These are phyloP conservation scores for Salarias fasciatus DNA, from an alignment of 2,797 vertebrate species.

Conservation along the genomic window DNA sequence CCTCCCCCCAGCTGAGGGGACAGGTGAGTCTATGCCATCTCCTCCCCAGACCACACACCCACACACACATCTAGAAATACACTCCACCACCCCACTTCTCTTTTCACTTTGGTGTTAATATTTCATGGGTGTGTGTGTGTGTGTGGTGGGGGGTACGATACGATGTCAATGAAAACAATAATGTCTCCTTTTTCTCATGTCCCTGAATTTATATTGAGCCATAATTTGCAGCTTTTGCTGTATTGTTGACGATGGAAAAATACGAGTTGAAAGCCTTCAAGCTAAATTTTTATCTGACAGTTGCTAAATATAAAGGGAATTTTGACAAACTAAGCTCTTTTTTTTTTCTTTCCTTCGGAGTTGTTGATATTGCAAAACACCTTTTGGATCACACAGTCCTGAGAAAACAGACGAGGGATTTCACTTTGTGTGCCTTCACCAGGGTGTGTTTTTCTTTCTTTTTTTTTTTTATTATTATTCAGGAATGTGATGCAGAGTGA, in stretches of 20 bases:
- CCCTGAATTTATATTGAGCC: slow-evolving; percentile 27
- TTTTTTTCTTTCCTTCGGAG: slow-evolving; percentile 18
- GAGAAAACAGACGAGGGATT: slow-evolving; percentile 56
- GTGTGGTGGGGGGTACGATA: slow-evolving; percentile 5
- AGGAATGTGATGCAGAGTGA: slow-evolving; percentile 34
- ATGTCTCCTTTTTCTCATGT: slow-evolving; percentile 44
- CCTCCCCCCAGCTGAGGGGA: slow-evolving; percentile 51
- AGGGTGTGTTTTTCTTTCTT: slow-evolving; percentile 57
- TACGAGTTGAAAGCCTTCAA: slow-evolving; percentile 20
- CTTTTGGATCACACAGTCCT: slow-evolving; percentile 59
- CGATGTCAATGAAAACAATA: slow-evolving; percentile 40
- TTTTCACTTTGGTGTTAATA: slow-evolving; percentile 68
- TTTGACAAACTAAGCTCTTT: slow-evolving; percentile 26
- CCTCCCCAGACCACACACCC: slow-evolving; percentile 27
- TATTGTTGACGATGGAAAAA: slow-evolving; percentile 3
- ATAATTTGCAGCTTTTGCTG: slow-evolving; percentile 19
- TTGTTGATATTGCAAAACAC: slow-evolving; percentile 60
- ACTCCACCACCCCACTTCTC: slow-evolving; percentile 32
- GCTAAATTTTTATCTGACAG: slow-evolving; percentile 29
- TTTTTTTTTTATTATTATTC: slow-evolving; percentile 42
- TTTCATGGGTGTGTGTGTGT: slow-evolving; percentile 56
- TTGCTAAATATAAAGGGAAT: slow-evolving; percentile 17
- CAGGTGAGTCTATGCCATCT: slow-evolving; percentile 71
- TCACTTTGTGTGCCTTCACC: slow-evolving; percentile 53
- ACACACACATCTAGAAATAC: slow-evolving; percentile 20